Base-by-base conservation (phyloP, 2,888 invertebrate genomes). In the Pardosa pseudoannulata region DNA sequence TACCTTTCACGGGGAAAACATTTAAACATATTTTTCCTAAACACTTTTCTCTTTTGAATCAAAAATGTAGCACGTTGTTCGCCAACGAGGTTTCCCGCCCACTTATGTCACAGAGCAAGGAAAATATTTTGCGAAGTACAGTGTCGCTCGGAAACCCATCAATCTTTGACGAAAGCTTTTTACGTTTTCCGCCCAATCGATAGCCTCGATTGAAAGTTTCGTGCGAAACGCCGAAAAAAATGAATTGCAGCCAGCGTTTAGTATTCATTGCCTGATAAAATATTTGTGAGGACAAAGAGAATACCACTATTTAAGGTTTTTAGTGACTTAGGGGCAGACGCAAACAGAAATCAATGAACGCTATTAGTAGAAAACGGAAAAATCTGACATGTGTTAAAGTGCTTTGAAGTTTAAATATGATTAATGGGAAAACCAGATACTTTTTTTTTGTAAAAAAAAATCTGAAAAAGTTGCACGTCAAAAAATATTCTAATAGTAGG, bases 191-290 rank as follows among this genome's bases (percentile, higher is more conserved):
- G 5, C 56, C 19, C 5, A 56, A 56, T 56, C 56, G 56, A 56
- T 56, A 7, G 56, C 1, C 23, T 1, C 13, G 56, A 56, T 56
- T 56, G 56, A 56, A 56, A 56, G 56, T 56, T 56, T 11, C 56
- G 56, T 56, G 56, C 23, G 56, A 56, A 56, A 56, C 56, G 11
- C 23, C 19, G 23, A 56, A n/a, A n/a, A 56, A 56, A 56, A 6
- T 23, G 56, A 16, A 56, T 56, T 56, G 23, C 23, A 56, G 3
- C 23, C 23, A 6, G 56, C 23, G 56, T 56, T 56, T 56, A 2
- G 23, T 23, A 56, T 19, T 56, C 56, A 56, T 56, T 56, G 23
- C 19, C 56, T 56, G 23, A 56, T 56, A 56, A 56, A 56, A 56
- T 56, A 56, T 56, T 56, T 19, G 56, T 56, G 23, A 56, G 56